Conservation (phyloP, 2,113 vertebrate species). For the Pimephales promelas region DNA sequence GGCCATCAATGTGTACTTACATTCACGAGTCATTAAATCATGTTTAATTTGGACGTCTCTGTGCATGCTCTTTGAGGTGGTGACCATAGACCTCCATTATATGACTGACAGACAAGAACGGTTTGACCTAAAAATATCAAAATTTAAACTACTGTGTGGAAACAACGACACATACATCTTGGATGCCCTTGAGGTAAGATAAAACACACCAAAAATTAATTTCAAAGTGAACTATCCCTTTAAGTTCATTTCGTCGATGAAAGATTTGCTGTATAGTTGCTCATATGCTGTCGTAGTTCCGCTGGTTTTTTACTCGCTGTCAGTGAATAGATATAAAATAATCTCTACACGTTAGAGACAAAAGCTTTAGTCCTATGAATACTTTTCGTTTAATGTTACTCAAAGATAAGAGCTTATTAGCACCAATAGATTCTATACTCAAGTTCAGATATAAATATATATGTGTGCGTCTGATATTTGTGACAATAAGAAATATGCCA, state of each 20-base stretch:
- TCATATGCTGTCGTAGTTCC: not conserved
- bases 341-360: constrained; percentile 4
- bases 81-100: no score
- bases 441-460: constrained; percentile 5
- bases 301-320: not conserved
- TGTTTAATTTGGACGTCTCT: no score
- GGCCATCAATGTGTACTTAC: no score
- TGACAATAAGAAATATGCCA: constrained; percentile 6
- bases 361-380: not conserved
- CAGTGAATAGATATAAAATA: not conserved
- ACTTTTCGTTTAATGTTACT: constrained; percentile 27
- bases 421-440: constrained; percentile 19
- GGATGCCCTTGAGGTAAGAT: no score
- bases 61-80: no score
- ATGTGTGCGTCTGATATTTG: constrained; percentile 21
- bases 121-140: no score
- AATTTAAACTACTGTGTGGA: no score
- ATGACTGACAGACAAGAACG: no score
- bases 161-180: no score
- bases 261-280: not conserved
- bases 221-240: no score
- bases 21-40: no score
- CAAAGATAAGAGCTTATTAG: constrained; percentile 40
- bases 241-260: not conserved
- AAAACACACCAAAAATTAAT: no score